Evolutionary conservation across 2,888 invertebrate species (phyloP), one percentile per base, ranked within the genome.

Genomic region (Panopea generosa): DNA sequence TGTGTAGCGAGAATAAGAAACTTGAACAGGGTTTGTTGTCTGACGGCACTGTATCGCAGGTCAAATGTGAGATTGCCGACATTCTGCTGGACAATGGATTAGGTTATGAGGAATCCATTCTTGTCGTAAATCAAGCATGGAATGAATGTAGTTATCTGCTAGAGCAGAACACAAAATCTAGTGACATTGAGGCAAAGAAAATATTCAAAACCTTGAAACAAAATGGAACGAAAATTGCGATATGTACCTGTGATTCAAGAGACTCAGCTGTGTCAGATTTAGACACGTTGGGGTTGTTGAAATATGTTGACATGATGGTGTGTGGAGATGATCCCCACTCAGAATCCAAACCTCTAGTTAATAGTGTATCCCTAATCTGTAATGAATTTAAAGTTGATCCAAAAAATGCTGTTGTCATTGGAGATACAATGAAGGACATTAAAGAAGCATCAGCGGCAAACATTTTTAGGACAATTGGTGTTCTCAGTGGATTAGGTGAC

Each of bases 251-350:
- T 11, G 93, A 93, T 76, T 85, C 83, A 40, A 75, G 92, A 7
- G 86, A 86, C 27, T 79, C 79, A 7, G 86, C 88, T 0, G 67
- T 88, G 43, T 55, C 79, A n/a, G 86, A 88, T 62, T 78, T 91
- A 52, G 76, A 81, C 49, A 66, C 73, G 4, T 55, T 89, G 6
- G 89, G 84, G 4, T 74, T 90, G 16, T 72, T 85, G 43, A 82
- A 90, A 59, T 89, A 89, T 82, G 83, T 93, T 0, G 93, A 93
- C 82, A 89, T 92, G 80, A 86, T 93, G 70, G 91, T 93, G 2
- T 93, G 93, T 84, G 93, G 93, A 0, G 93, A 94, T 82, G 93
- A 94, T 67, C 87, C 87, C 3, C 88, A 88, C 52, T 86, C 90
- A 0, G 63, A 86, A 70, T 91, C 93, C 2, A 93, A 93, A 77